phyloP scores from a whole-genome alignment of 2,797 vertebrate genomes.

The Hephaestus fuliginosus region DNA sequence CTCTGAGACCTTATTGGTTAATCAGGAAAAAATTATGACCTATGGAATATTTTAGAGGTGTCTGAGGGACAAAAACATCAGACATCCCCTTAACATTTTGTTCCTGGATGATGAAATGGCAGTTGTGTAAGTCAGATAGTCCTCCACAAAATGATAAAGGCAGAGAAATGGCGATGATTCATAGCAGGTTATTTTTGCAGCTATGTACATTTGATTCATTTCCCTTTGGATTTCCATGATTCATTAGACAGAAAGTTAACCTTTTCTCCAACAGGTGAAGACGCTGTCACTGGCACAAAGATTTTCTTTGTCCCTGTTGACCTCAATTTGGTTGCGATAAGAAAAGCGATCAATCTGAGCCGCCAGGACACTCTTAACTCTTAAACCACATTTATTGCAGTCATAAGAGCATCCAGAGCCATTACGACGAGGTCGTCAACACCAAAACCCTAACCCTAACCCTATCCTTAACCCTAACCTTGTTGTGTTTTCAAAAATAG shows the following conservation, averaged over 20 bases:
- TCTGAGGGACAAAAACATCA: conserved; percentile 17
- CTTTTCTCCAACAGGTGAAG: conserved; percentile 62
- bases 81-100: conserved; percentile 13
- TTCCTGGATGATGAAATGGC: conserved; percentile 12
- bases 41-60: conserved; percentile 62
- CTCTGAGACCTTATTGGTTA: conserved; percentile 63
- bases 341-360: conserved; percentile 51
- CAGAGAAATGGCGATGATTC: conserved; percentile 14
- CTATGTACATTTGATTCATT: conserved; percentile 23
- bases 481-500: conserved; percentile 42
- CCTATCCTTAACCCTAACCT: neutral
- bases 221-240: conserved; percentile 48
- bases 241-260: conserved; percentile 76
- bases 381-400: conserved; percentile 59
- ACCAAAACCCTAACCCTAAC: conserved; percentile 7
- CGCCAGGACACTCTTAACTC: conserved; percentile 4
- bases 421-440: conserved; percentile 19
- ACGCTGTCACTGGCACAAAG: conserved; percentile 23
- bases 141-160: neutral
- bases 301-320: conserved; percentile 56
- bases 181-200: conserved; percentile 5
- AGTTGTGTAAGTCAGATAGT: conserved; percentile 7
- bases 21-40: conserved; percentile 65
- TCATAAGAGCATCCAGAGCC: conserved; percentile 28
- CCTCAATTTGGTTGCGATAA: conserved; percentile 61